A percentile compares a stretch with the other conserved stretches of the same genome.
Evolutionary conservation across 2,113 vertebrate genomes (phyloP).

Genomic region (Mesocricetus auratus): DNA sequence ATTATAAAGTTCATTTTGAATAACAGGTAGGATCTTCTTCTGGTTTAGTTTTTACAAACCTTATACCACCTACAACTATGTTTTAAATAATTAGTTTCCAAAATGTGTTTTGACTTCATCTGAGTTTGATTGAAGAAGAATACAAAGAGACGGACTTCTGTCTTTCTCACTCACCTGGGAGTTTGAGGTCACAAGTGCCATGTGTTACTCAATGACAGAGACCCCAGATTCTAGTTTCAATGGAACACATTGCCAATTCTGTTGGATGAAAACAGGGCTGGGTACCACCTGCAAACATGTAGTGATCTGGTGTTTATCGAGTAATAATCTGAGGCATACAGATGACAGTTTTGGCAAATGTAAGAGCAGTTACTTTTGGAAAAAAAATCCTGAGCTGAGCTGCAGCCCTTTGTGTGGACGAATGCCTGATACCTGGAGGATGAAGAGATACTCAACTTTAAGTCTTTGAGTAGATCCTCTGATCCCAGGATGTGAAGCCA

Average conservation of each 20-base stretch:
- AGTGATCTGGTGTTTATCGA: slow-evolving; percentile 78
- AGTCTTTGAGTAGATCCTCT: slow-evolving; percentile 70
- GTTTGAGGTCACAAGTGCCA: neutral
- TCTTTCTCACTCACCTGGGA: neutral
- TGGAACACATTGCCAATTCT: neutral
- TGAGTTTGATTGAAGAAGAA: neutral
- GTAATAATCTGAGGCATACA: slow-evolving; percentile 76
- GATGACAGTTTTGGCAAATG: slow-evolving; percentile 81
- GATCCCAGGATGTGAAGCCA: slow-evolving; percentile 71
- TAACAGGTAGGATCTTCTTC: neutral
- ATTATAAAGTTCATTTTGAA: neutral
- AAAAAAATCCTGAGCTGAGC: slow-evolving; percentile 51
- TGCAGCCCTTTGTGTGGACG: slow-evolving; percentile 63
- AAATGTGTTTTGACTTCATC: neutral
- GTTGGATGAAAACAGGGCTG: slow-evolving; percentile 64
- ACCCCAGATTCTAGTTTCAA: neutral
- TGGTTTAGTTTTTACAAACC: neutral
- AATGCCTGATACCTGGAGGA: slow-evolving; percentile 65
- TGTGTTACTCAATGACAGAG: neutral
- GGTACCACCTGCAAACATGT: slow-evolving; percentile 83
- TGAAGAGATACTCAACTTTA: slow-evolving; percentile 69
- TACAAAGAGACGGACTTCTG: fast-evolving
- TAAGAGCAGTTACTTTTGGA: slow-evolving; percentile 85
- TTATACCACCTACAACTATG: no score
- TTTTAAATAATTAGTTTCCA: neutral